Conservation (phyloP, 2,888 invertebrate species). For the Agriotes lineatus region DNA sequence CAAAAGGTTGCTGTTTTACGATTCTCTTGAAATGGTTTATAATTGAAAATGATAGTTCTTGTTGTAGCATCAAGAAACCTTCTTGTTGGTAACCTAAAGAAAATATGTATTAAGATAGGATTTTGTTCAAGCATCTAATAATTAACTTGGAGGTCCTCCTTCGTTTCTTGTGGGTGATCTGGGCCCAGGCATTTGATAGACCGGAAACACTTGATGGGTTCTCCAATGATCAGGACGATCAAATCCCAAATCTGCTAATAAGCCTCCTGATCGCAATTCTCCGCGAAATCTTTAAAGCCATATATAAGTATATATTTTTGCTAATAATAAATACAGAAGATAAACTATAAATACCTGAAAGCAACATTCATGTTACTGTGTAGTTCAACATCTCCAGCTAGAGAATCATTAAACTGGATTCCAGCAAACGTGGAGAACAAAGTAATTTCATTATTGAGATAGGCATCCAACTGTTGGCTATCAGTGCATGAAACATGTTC, state of each 20-base stretch:
- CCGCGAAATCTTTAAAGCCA: slow-evolving; percentile 71
- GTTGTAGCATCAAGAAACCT: slow-evolving; percentile 77
- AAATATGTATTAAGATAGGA: not conserved
- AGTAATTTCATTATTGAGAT: slow-evolving; percentile 37
- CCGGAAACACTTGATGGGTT: slow-evolving; percentile 72
- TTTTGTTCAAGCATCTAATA: not conserved
- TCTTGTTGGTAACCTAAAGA: slow-evolving; percentile 72
- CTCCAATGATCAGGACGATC: slow-evolving; percentile 70
- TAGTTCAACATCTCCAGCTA: slow-evolving; percentile 63
- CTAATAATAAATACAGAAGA: no score
- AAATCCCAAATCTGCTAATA: slow-evolving; percentile 16
- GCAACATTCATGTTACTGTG: slow-evolving; percentile 69
- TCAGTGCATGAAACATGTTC: not conserved
- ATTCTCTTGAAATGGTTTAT: slow-evolving; percentile 47
- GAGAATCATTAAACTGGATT: slow-evolving; percentile 72
- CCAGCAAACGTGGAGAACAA: slow-evolving; percentile 65
- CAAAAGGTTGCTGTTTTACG: not conserved
- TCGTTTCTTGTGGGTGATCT: slow-evolving; percentile 33
- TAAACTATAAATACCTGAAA: slow-evolving; percentile 63
- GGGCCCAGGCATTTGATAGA: slow-evolving; percentile 51
- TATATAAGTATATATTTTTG: no score
- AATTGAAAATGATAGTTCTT: slow-evolving; percentile 61
- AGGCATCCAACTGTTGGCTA: slow-evolving; percentile 6
- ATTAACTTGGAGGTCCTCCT: slow-evolving; percentile 46
- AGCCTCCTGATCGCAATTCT: slow-evolving; percentile 66